These are phyloP conservation scores for Troides oblongomaculatus DNA, from an alignment of 2,888 invertebrate genomes.

Conservation along the genomic window DNA sequence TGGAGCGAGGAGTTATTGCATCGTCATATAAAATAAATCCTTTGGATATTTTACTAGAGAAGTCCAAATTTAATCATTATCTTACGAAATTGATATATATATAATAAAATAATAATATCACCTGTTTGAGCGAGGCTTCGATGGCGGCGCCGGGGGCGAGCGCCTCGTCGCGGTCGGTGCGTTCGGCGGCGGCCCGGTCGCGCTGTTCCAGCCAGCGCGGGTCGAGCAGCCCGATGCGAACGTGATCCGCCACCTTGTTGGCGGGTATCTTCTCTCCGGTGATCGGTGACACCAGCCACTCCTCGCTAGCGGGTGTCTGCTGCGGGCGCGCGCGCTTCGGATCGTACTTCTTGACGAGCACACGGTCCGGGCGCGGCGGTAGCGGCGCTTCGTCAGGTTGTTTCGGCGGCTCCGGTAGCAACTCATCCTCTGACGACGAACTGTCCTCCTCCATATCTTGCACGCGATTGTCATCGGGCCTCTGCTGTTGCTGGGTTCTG, in stretches of 20 bases:
- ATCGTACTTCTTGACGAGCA: constrained; percentile 98
- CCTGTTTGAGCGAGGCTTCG: constrained; percentile 94
- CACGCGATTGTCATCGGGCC: constrained; percentile 77
- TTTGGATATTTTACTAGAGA: no score
- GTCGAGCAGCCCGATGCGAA: constrained; percentile 97
- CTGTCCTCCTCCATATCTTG: constrained; percentile 97
- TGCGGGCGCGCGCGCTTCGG: constrained; percentile 86
- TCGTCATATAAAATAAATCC: neutral
- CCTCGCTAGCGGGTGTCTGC: constrained; percentile 83
- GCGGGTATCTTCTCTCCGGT: constrained; percentile 99
- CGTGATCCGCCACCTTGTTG: constrained; percentile 98
- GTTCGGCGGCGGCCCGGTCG: constrained; percentile 95
- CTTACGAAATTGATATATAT: neutral
- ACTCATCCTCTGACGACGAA: constrained; percentile 76
- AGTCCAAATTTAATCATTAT: no score
- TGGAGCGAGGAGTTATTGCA: constrained; percentile 32
- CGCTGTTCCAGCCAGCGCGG: constrained; percentile 98
- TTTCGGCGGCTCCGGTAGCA: constrained; percentile 55
- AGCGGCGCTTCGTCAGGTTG: constrained; percentile 82
- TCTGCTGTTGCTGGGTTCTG: constrained; percentile 66
- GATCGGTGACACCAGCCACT: constrained; percentile 98
- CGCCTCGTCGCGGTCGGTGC: constrained; percentile 87
- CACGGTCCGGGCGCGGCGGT: constrained; percentile 94
- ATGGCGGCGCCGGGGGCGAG: constrained; percentile 89
- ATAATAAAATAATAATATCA: constrained; percentile 28